phyloP scores from a whole-genome alignment of 2,797 vertebrate genomes.

The Clarias pachynema region DNA sequence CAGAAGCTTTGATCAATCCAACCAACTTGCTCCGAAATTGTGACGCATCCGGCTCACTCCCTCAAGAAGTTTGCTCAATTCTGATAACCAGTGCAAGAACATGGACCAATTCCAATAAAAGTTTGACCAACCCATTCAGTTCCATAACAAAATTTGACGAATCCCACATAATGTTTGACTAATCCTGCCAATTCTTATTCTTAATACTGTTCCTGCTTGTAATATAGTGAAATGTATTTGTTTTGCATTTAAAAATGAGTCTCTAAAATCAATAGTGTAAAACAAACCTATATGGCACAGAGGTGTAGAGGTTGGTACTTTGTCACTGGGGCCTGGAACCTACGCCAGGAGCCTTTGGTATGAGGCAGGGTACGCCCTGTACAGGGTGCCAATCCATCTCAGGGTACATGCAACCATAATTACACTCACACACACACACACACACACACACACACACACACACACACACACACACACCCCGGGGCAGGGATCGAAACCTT shows the following conservation, averaged over 20 bases:
- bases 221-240: not conserved
- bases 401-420: too few species aligned
- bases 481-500: too few species aligned
- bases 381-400: too few species aligned
- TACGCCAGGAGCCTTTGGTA: too few species aligned
- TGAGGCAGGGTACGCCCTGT: too few species aligned
- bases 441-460: too few species aligned
- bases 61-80: not conserved
- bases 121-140: not conserved
- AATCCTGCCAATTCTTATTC: not conserved
- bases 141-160: not conserved
- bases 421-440: too few species aligned
- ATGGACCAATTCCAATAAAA: not conserved
- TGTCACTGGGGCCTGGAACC: too few species aligned
- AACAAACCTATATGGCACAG: not conserved
- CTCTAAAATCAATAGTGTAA: not conserved
- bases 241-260: not conserved
- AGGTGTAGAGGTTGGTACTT: not conserved
- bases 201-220: not conserved
- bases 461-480: too few species aligned
- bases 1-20: not conserved
- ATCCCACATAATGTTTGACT: not conserved
- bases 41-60: not conserved
- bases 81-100: not conserved
- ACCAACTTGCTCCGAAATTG: accelerated